Base-by-base conservation (phyloP, 2,888 invertebrate species). In the Lithophane semibrunnea region DNA sequence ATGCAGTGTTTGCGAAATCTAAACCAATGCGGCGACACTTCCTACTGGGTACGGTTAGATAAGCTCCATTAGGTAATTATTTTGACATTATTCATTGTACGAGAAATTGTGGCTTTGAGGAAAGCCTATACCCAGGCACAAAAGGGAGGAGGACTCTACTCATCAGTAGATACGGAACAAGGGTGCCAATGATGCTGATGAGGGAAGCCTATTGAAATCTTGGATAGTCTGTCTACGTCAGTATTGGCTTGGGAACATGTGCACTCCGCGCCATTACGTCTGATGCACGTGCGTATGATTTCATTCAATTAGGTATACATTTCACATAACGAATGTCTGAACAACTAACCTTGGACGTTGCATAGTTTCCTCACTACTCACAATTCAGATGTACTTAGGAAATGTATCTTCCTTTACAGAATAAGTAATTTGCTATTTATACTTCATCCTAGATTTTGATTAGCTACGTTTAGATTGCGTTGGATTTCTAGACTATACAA, bases 291-390 rank as follows among this genome's bases (percentile, higher is more conserved):
- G 49, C 10, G 0, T 58, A 29, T 52, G 29, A 29, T 79, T 63
- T 49, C 63, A 64, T n/a, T 49, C 49, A 71, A 58, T 79, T 56
- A 61, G 8, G 13, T 52, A 68, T 24, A 60, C 9, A 63, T 67
- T 49, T 58, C 44, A 49, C 13, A 52, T 70, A 21, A 74, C 47
- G 54, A 66, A 52, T 61, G 47, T 47, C 2, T 9, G 24, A 64
- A 44, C 42, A 47, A 13, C 18, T 52, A 24, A 9, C 44, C 47
- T 64, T 68, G 63, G 42, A 12, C 42, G 24, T 60, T 52, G 56
- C 37, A 80, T 73, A 80, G 54, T 42, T 75, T 42, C 16, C 3
- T 42, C 56, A 29, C 56, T 61, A 52, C 44, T 74, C 63, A 65
- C 12, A 4, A 69, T 13, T 58, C 7, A 67, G 47, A 64, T 67